Percentiles rank a stretch among this genome's conserved stretches.
Evolutionary conservation across 2,888 invertebrate species (phyloP).

Genomic region (Macrostomum cliftonense): DNA sequence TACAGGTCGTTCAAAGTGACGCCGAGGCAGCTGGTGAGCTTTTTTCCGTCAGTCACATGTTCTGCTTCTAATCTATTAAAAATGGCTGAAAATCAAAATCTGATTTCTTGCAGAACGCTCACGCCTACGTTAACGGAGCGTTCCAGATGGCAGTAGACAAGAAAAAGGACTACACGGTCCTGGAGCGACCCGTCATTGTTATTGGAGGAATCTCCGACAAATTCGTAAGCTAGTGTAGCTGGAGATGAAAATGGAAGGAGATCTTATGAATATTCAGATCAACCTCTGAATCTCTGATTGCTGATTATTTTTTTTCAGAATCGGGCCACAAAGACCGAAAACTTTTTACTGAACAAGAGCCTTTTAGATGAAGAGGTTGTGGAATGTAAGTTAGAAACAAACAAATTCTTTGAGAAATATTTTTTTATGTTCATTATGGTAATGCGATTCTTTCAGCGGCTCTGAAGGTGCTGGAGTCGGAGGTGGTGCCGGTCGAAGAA

Average conservation of each 20-base stretch:
- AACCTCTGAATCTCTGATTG: too few species aligned
- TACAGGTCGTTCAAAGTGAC: slow-evolving; percentile 52
- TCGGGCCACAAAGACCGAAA: too few species aligned
- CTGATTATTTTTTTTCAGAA: too few species aligned
- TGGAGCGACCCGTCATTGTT: slow-evolving; percentile 45
- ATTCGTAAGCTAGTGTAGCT: slow-evolving; percentile 17
- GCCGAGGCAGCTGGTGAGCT: slow-evolving; percentile 23
- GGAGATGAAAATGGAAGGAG: too few species aligned
- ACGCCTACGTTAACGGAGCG: slow-evolving; percentile 57
- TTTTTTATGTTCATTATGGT: too few species aligned
- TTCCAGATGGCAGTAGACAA: slow-evolving; percentile 47
- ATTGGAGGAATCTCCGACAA: slow-evolving; percentile 46
- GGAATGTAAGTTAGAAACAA: too few species aligned
- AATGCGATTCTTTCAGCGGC: slow-evolving; percentile 27
- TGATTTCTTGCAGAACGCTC: slow-evolving; percentile 46
- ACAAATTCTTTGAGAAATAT: too few species aligned
- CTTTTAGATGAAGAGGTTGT: too few species aligned
- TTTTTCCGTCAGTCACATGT: too few species aligned
- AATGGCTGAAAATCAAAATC: neutral
- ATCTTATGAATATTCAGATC: too few species aligned
- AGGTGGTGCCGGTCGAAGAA: slow-evolving; percentile 48
- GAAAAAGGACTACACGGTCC: slow-evolving; percentile 39
- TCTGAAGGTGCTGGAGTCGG: slow-evolving; percentile 42
- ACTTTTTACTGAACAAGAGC: too few species aligned
- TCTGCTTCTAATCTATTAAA: too few species aligned